Evolutionary conservation across 2,113 vertebrate species (phyloP).

Genomic region (Chaetodon trifascialis): DNA sequence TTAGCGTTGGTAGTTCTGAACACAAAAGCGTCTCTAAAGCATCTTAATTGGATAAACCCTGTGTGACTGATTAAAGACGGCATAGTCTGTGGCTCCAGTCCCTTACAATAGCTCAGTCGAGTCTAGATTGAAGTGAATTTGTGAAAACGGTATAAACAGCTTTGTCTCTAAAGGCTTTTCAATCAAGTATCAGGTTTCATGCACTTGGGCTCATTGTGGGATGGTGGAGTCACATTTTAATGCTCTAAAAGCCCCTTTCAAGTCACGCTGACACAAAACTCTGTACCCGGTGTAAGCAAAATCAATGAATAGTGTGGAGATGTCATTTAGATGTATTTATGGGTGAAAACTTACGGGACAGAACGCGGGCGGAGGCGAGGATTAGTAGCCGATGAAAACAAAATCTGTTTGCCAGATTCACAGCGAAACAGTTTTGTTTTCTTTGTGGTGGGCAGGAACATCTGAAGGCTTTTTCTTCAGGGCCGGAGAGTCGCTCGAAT

Average conservation of each 20-base stretch:
- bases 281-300: slow-evolving; percentile 6
- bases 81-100: slow-evolving; percentile 2
- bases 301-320: slow-evolving; percentile 20
- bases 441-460: neutral
- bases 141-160: slow-evolving; percentile 17
- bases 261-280: slow-evolving; percentile 38
- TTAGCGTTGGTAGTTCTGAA: slow-evolving; percentile 1
- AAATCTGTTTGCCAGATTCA: slow-evolving; percentile 5
- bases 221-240: slow-evolving; percentile 37
- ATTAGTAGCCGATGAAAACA: slow-evolving; percentile 5
- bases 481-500: neutral
- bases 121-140: slow-evolving; percentile 27
- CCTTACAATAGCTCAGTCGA: slow-evolving; percentile 7
- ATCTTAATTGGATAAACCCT: slow-evolving; percentile 51
- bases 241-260: slow-evolving; percentile 23
- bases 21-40: slow-evolving; percentile 16
- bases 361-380: neutral
- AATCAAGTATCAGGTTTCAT: slow-evolving; percentile 45
- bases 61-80: slow-evolving; percentile 43
- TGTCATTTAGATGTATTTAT: slow-evolving; percentile 25
- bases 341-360: neutral
- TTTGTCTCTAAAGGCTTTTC: slow-evolving; percentile 45
- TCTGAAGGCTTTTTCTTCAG: neutral
- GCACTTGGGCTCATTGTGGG: slow-evolving; percentile 27
- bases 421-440: neutral